These are phyloP conservation scores for Falco cherrug DNA, from an alignment of 2,797 vertebrate species.

Conservation along the genomic window DNA sequence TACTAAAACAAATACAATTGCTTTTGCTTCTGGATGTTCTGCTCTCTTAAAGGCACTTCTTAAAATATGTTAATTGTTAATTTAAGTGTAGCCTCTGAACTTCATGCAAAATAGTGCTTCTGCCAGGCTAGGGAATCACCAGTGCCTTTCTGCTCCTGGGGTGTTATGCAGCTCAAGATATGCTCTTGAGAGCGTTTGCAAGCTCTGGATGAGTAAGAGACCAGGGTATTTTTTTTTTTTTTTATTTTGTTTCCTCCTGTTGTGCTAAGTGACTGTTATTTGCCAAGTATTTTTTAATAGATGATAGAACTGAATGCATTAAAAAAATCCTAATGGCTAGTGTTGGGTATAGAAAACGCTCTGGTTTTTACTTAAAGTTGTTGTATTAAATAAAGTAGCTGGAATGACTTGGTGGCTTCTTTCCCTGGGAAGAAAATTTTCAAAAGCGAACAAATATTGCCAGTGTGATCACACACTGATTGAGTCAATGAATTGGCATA, in stretches of 20 bases:
- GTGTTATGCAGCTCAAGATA: not conserved
- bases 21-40: not conserved
- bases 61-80: not conserved
- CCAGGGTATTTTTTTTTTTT: not conserved
- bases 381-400: slow-evolving; percentile 9
- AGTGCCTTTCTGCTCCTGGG: not conserved
- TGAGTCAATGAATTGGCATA: not conserved
- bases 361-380: not conserved
- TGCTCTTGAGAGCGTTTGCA: not conserved
- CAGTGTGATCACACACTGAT: not conserved
- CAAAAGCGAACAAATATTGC: not conserved
- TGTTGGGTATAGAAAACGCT: not conserved
- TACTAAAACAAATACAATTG: not conserved
- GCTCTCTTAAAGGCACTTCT: not conserved
- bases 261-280: not conserved
- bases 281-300: not conserved
- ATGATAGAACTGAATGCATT: not conserved
- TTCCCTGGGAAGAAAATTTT: slow-evolving; percentile 11
- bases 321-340: not conserved
- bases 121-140: not conserved
- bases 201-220: not conserved
- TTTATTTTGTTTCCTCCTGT: accelerated
- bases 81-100: not conserved
- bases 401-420: not conserved
- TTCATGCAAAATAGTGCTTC: not conserved